A percentile compares a stretch with the other conserved stretches of the same genome.
Evolutionary conservation across 2,888 invertebrate species (phyloP).

Genomic region (Ophonus ardosiacus): DNA sequence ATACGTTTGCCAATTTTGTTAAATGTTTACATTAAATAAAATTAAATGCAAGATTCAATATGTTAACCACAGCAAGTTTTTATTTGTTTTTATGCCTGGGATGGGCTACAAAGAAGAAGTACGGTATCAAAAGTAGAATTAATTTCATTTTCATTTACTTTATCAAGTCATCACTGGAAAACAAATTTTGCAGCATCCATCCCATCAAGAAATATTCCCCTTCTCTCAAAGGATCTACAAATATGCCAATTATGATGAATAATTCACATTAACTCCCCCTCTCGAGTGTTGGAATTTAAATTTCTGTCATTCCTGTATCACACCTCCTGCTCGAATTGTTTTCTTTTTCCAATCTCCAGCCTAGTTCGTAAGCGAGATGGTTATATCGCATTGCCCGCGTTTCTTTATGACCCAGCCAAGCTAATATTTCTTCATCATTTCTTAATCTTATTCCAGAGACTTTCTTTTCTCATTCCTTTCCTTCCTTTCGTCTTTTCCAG

Average conservation of each 20-base stretch:
- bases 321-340: slow-evolving; percentile 59
- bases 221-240: slow-evolving; percentile 54
- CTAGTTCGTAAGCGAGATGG: slow-evolving; percentile 65
- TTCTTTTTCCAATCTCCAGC: slow-evolving; percentile 67
- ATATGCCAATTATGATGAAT: slow-evolving; percentile 62
- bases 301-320: slow-evolving; percentile 58
- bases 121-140: too few relatives aligned
- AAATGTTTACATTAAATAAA: too few relatives aligned
- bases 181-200: slow-evolving; percentile 6
- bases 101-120: too few relatives aligned
- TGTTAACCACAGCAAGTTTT: too few relatives aligned
- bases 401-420: slow-evolving; percentile 67
- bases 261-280: slow-evolving; percentile 55
- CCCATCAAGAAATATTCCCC: slow-evolving; percentile 41
- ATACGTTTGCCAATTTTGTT: too few relatives aligned
- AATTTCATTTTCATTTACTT: background rate
- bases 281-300: slow-evolving; percentile 54
- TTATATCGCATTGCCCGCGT: slow-evolving; percentile 54
- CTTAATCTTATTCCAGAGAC: slow-evolving; percentile 68
- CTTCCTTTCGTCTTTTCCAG: background rate
- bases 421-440: slow-evolving; percentile 70
- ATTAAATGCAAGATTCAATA: too few relatives aligned
- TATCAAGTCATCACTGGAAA: slow-evolving; percentile 23
- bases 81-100: too few relatives aligned
- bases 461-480: slow-evolving; percentile 55